Percentiles rank a stretch among this genome's conserved stretches.
Conservation (phyloP, 2,888 invertebrate genomes). For the Eupithecia vulgata region DNA sequence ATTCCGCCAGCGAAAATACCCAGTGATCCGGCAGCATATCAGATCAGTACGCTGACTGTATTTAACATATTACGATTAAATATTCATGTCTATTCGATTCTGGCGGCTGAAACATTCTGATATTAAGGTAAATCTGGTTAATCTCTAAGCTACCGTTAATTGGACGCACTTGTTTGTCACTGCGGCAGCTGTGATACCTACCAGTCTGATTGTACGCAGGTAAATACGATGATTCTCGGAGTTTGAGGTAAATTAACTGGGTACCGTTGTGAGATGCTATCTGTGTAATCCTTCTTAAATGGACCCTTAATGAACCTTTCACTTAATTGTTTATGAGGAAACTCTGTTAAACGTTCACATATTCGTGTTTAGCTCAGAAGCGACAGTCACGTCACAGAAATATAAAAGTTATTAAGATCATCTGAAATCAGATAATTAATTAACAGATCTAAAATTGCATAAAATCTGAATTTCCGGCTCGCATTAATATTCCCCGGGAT, state of each 20-base stretch:
- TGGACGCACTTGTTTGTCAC: slow-evolving; percentile 48
- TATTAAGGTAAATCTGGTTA: slow-evolving; percentile 50
- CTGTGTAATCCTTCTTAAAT: slow-evolving; percentile 8
- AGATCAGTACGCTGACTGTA: slow-evolving; percentile 44
- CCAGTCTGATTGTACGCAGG: slow-evolving; percentile 39
- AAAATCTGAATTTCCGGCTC: slow-evolving; percentile 47
- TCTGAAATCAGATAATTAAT: neutral
- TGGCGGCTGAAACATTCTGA: slow-evolving; percentile 53
- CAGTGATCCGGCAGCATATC: slow-evolving; percentile 40
- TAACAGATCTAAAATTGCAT: slow-evolving; percentile 13
- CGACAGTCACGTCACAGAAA: neutral
- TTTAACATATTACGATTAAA: slow-evolving; percentile 59
- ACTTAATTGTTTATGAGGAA: slow-evolving; percentile 11
- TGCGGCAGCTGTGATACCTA: slow-evolving; percentile 45
- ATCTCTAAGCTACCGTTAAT: slow-evolving; percentile 51
- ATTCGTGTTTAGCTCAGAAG: neutral
- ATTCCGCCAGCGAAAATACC: slow-evolving; percentile 28
- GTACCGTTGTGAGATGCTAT: neutral
- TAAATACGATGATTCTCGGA: slow-evolving; percentile 46
- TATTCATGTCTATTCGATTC: slow-evolving; percentile 58
- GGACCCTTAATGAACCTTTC: slow-evolving; percentile 2
- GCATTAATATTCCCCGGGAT: slow-evolving; percentile 57
- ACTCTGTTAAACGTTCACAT: slow-evolving; percentile 4
- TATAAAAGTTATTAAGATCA: neutral
- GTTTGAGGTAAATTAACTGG: slow-evolving; percentile 12